Evolutionary conservation across 2,888 invertebrate species (phyloP).

Genomic region (Sminthurinus aureus): DNA sequence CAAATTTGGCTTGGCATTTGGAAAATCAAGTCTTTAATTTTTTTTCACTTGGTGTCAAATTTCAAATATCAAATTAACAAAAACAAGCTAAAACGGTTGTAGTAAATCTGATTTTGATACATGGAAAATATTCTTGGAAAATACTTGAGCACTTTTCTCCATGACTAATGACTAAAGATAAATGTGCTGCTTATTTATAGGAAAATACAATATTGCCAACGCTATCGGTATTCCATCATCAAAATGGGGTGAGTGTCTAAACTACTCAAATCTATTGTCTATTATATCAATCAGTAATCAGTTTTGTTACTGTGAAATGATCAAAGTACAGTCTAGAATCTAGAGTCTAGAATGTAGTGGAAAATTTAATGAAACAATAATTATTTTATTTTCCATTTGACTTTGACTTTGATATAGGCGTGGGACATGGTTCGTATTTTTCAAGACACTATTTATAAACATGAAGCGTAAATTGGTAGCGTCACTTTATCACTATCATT

Average conservation of each 20-base stretch:
- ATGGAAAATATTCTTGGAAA: no score
- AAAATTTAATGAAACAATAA: background rate
- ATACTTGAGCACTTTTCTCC: no score
- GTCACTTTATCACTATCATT: background rate
- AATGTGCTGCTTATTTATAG: no score
- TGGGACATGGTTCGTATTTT: background rate
- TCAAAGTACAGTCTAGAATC: slow-evolving; percentile 45
- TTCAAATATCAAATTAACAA: no score
- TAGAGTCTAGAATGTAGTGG: background rate
- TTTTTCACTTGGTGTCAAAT: no score
- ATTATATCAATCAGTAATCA: background rate
- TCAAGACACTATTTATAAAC: background rate
- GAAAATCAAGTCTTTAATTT: no score
- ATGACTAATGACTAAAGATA: no score
- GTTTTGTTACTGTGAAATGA: background rate
- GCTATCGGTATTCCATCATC: slow-evolving; percentile 49
- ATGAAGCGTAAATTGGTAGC: background rate
- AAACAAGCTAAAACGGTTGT: no score
- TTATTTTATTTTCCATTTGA: background rate
- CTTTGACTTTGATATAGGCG: background rate
- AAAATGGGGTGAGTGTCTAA: slow-evolving; percentile 47
- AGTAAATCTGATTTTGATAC: no score
- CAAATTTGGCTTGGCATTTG: no score
- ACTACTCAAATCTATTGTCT: background rate
- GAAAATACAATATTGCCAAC: slow-evolving; percentile 50